Conservation (phyloP, 1,140 invertebrate species). For the Telenomus remus region DNA sequence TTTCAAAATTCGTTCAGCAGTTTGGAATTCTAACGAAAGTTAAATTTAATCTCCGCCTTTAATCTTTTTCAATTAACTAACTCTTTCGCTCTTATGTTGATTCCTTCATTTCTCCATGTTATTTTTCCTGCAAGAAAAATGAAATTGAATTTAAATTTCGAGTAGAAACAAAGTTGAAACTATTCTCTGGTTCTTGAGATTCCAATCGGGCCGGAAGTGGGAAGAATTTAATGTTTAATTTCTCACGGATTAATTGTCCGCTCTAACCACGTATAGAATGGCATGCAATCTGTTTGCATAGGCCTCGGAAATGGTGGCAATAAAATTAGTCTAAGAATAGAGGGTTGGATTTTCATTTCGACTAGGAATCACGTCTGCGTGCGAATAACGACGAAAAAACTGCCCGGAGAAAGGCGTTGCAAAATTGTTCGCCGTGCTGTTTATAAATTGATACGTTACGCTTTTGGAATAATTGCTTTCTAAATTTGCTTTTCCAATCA, state of each 20-base stretch:
- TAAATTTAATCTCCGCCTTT: too few species aligned
- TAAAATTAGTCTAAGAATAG: constrained; percentile 50
- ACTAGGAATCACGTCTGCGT: constrained; percentile 9
- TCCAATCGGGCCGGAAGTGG: too few species aligned
- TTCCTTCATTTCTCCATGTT: too few species aligned
- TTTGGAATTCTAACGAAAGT: too few species aligned
- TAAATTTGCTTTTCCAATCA: too few species aligned
- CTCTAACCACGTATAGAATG: constrained; percentile 18
- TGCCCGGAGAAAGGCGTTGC: constrained; percentile 23
- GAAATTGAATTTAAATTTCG: too few species aligned
- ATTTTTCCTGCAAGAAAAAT: too few species aligned
- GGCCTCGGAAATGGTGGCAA: constrained; percentile 37
- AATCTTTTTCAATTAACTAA: too few species aligned
- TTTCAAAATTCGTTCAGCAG: constrained; percentile 1
- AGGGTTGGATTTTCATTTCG: constrained; percentile 33
- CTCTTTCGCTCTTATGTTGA: too few species aligned
- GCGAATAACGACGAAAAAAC: constrained; percentile 20
- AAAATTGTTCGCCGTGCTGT: neutral
- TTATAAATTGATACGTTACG: neutral
- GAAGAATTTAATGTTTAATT: neutral
- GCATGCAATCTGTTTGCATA: constrained; percentile 12
- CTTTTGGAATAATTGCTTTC: neutral
- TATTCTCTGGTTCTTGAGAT: too few species aligned
- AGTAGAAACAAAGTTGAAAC: too few species aligned
- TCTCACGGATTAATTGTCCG: neutral